These are phyloP conservation scores for Acanthosepion pharaonis DNA, from an alignment of 2,888 invertebrate species.

Conservation along the genomic window DNA sequence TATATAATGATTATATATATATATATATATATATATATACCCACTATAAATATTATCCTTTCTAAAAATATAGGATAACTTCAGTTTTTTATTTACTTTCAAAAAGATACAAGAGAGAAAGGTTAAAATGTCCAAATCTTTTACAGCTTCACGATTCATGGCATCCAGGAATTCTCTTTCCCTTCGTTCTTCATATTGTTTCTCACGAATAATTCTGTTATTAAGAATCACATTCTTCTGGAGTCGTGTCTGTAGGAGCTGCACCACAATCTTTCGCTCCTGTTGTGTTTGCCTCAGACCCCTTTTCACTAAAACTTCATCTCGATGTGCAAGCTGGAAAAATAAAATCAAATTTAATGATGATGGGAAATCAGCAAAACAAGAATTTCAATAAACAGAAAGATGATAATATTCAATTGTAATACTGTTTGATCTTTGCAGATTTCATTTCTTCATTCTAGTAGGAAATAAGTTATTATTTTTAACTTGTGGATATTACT, in stretches of 20 bases:
- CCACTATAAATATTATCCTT: no score
- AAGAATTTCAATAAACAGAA: neutral
- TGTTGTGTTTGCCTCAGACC: conserved; percentile 75
- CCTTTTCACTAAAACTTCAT: conserved; percentile 73
- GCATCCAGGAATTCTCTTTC: conserved; percentile 74
- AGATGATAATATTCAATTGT: neutral
- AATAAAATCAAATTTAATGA: neutral
- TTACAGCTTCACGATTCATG: conserved; percentile 72
- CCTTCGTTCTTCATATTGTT: conserved; percentile 71
- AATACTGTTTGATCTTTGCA: neutral
- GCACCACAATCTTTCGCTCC: conserved; percentile 74
- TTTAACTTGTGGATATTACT: no score
- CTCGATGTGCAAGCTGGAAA: conserved; percentile 55
- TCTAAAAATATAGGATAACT: neutral
- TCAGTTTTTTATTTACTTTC: neutral
- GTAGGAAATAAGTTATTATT: neutral
- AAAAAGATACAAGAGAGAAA: neutral
- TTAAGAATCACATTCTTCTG: conserved; percentile 73
- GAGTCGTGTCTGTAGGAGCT: conserved; percentile 73
- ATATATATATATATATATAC: no score
- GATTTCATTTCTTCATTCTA: neutral
- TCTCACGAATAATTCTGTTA: conserved; percentile 71
- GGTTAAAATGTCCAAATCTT: conserved; percentile 42
- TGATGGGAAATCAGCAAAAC: neutral
- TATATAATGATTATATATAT: no score